phyloP scores from a whole-genome alignment of 2,888 invertebrate species.

The Hermaeophaga mercurialis region DNA sequence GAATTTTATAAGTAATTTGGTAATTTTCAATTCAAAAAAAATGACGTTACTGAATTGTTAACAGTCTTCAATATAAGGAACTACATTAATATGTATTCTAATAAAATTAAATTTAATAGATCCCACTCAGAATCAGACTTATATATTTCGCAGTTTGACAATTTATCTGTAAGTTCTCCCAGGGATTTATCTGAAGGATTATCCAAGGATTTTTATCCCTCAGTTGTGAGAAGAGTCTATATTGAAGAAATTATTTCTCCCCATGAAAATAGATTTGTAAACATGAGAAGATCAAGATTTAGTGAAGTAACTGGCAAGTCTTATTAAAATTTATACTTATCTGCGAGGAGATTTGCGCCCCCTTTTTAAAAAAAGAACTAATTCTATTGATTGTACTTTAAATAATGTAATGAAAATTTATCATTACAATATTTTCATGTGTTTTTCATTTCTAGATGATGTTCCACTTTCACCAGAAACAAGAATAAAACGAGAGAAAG shows the following conservation, averaged over 20 bases:
- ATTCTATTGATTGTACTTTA: no score
- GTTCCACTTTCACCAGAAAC: background rate
- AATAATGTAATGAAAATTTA: no score
- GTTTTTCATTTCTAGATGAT: background rate
- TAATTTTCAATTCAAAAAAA: no score
- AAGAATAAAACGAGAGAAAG: background rate
- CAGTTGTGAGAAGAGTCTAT: constrained; percentile 17
- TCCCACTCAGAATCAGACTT: constrained; percentile 34
- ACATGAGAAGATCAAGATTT: constrained; percentile 1
- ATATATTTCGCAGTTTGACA: constrained; percentile 20
- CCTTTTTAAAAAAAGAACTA: no score
- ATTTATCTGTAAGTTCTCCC: constrained; percentile 13
- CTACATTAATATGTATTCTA: background rate
- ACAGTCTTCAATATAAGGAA: no score
- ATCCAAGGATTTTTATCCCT: background rate
- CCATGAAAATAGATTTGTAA: background rate
- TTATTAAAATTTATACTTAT: no score
- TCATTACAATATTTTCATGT: no score
- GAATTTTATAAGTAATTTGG: no score
- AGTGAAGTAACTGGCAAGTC: constrained; percentile 10
- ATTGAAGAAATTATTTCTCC: constrained; percentile 10
- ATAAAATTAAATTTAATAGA: constrained; percentile 25
- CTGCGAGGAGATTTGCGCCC: no score
- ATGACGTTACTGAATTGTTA: no score
- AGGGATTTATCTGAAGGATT: background rate